Evolutionary conservation across 2,797 vertebrate species (phyloP), one percentile per base, ranked within the genome.

Genomic region (Myotis myotis): DNA sequence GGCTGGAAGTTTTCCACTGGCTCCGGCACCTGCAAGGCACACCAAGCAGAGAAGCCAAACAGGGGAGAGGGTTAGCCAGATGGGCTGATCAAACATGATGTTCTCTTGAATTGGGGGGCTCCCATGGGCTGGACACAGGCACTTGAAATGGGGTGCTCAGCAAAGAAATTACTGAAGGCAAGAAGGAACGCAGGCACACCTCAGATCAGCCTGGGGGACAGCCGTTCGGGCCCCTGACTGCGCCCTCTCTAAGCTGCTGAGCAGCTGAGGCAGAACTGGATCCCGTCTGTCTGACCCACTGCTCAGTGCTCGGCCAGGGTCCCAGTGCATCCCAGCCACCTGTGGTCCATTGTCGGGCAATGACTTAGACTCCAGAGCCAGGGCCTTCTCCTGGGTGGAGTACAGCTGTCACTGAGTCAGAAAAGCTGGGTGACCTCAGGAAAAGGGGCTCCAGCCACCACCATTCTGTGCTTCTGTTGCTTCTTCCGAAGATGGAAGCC

Each of bases 1-100:
- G 98, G 97, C 71, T 96, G 97, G 87, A 98, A 97, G 92, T 98
- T 97, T 93, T 96, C 96, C 36, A 41, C 86, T 16, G 96, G 95
- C 94, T 98, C 98, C 1, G 97, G 93, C 84, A 98, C 87, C 98
- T 98, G 97, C 0, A 0, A 0, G 17, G 79, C 60, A 75, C 97
- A 97, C 10, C 94, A 2, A 36, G 68, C 30, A 94, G 2, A 75
- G 76, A 96, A 51, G 28, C 36, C 57, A 91, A 87, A 92, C 36
- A 13, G 72, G 51, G 17, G 57, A n/a, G 22, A n/a, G 5, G 9
- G 12, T 71, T n/a, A 94, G 91, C 33, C 66, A 66, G 38, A 16
- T 1, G 3, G 53, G 75, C 33, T 22, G 20, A 10, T 15, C 44
- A 5, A 15, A 38, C 8, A 15, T 0, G 2, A 22, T 36, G 6